Evolutionary conservation across 2,113 vertebrate genomes (phyloP), one percentile per base, ranked within the genome.

Genomic region (Lutjanus erythropterus): DNA sequence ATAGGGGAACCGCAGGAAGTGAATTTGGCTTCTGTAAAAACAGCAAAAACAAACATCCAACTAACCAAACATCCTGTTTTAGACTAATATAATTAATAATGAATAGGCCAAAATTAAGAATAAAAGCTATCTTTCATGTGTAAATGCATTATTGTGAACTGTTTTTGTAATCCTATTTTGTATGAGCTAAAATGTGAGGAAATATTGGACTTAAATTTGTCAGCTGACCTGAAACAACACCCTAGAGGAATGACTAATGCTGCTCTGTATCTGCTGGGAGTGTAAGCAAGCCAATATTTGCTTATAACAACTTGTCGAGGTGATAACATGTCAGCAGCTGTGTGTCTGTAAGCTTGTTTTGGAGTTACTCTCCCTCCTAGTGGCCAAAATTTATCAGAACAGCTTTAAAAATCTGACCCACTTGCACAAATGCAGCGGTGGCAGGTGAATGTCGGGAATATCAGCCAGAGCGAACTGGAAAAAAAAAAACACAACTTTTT

Each of bases 391-490:
- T 6, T 11, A 73, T 27, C 9, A 21, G 9, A 55, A 25, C 50
- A 71, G 27, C 53, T 71, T 61, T 50, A 61, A 25, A 21, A 41
- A 39, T 31, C 14, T 3, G 37, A 33, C 4, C 29, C 50, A 25
- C 7, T 9, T 4, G 4, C 61, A 39, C 12, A n/a, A 18, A 39
- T 25, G 21, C 0, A 49, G 31, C n/a, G 56, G 37, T n/a, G 18
- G 71, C 81, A 86, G 84, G 66, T 71, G 65, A 68, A 27, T 11
- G 10, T 46, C 21, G 12, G 53, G 64, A 68, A 62, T 19, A 77
- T 80, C 62, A 47, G 14, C 37, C 52, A 25, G 25, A 21, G 41
- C 7, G 41, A 23, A 42, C 7, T 42, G 25, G 15, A 23, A 8
- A 25, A 23, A 47, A 65, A 12, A 2, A 23, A 47, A 65, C 6